Conservation (phyloP, 92 coral and sea anemone genomes). For the Isaurus tuberculatus region DNA sequence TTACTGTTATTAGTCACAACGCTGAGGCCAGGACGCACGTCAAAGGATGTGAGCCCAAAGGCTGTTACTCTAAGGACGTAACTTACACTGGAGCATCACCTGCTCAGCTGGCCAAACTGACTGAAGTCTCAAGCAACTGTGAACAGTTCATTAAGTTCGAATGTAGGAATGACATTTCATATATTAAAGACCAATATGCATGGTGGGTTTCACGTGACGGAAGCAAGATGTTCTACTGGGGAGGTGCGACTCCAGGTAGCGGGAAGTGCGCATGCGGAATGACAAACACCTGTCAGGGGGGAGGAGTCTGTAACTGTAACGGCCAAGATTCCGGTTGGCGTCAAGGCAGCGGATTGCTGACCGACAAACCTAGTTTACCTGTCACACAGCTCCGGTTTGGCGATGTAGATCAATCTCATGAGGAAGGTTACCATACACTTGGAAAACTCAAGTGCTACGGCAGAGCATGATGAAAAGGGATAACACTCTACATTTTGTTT, state of each 20-base stretch:
- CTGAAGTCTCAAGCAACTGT: slow-evolving; percentile 63
- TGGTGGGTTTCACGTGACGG: slow-evolving; percentile 90
- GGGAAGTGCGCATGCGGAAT: slow-evolving; percentile 78
- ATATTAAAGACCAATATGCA: neutral
- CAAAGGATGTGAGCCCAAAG: neutral
- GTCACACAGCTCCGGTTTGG: slow-evolving; percentile 68
- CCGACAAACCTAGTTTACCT: slow-evolving; percentile 71
- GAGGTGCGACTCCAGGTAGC: slow-evolving; percentile 68
- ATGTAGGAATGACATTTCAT: slow-evolving; percentile 47
- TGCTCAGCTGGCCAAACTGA: slow-evolving; percentile 64
- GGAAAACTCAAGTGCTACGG: slow-evolving; percentile 84
- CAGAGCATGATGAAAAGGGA: neutral
- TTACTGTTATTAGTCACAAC: slow-evolving; percentile 43
- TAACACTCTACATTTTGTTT: too few species aligned
- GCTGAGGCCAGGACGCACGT: slow-evolving; percentile 36
- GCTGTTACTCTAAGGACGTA: slow-evolving; percentile 61
- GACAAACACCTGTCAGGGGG: slow-evolving; percentile 65
- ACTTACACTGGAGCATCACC: slow-evolving; percentile 62
- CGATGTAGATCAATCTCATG: slow-evolving; percentile 44
- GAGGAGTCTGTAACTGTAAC: slow-evolving; percentile 63
- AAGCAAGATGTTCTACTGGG: slow-evolving; percentile 72
- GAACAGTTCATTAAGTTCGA: slow-evolving; percentile 75
- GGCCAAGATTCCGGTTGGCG: slow-evolving; percentile 45
- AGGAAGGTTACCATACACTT: slow-evolving; percentile 75
- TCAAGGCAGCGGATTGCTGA: slow-evolving; percentile 75